phyloP scores from a whole-genome alignment of 2,888 invertebrate genomes.

The Carterocephalus palaemon region DNA sequence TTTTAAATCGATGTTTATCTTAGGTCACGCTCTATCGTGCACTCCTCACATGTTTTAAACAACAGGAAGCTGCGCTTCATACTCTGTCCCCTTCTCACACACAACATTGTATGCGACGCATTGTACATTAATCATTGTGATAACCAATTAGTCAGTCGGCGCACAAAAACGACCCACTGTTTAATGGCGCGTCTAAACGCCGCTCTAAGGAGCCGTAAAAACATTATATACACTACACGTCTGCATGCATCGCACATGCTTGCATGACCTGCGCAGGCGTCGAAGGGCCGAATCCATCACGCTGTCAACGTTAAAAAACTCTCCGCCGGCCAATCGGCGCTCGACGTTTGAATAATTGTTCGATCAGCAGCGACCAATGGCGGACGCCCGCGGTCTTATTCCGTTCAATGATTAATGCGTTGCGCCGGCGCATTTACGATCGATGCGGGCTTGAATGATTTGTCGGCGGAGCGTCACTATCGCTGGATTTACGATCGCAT shows the following conservation, averaged over 20 bases:
- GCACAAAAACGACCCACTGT: constrained; percentile 20
- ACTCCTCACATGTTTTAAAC: constrained; percentile 13
- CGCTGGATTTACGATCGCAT: constrained; percentile 68
- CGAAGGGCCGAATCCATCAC: constrained; percentile 75
- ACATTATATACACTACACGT: constrained; percentile 19
- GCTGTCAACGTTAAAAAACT: constrained; percentile 69
- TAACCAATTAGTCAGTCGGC: constrained; percentile 25
- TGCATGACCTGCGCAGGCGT: constrained; percentile 58
- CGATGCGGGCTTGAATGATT: constrained; percentile 69
- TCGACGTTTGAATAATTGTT: constrained; percentile 75
- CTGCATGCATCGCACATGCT: constrained; percentile 24
- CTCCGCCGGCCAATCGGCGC: constrained; percentile 57
- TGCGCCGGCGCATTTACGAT: constrained; percentile 65
- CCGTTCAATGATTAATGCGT: constrained; percentile 69
- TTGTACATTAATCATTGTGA: constrained; percentile 19
- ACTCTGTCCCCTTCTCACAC: constrained; percentile 21
- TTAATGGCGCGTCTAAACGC: constrained; percentile 25
- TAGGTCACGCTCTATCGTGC: constrained; percentile 7
- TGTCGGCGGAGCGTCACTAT: constrained; percentile 58
- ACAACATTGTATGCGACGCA: constrained; percentile 13
- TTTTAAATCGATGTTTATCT: constrained; percentile 7
- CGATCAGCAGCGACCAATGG: constrained; percentile 67
- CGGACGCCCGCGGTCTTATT: constrained; percentile 60
- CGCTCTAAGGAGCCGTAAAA: constrained; percentile 22
- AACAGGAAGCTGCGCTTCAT: constrained; percentile 22